Conservation (phyloP, 2,113 vertebrate genomes). For the Neomonachus schauinslandi region DNA sequence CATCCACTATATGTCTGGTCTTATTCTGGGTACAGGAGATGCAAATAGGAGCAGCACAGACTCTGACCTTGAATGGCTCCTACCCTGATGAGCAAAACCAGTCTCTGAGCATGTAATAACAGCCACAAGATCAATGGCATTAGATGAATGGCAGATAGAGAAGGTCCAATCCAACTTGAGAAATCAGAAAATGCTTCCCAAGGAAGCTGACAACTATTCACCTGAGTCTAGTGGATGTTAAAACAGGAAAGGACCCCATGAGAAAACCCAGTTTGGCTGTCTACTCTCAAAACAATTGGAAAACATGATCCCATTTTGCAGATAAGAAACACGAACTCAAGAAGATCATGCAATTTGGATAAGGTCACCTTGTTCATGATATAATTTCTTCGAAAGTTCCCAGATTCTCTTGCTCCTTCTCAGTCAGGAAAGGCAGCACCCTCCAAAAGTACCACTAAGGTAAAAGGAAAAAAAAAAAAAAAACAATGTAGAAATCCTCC, state of each 20-base stretch:
- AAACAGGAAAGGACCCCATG: neutral
- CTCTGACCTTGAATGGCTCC: neutral
- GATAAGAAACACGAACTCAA: neutral
- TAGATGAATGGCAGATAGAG: neutral
- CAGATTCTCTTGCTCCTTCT: slow-evolving; percentile 40
- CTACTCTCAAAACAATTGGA: neutral
- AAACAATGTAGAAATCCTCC: slow-evolving; percentile 49
- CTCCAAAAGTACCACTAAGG: slow-evolving; percentile 74
- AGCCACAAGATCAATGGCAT: neutral
- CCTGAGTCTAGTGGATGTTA: neutral
- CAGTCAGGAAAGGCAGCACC: slow-evolving; percentile 52
- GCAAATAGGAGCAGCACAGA: neutral
- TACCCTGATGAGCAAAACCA: neutral
- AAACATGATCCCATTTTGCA: neutral
- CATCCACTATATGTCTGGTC: neutral
- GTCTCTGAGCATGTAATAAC: neutral
- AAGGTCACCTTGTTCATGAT: slow-evolving; percentile 29
- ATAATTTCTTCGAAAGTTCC: slow-evolving; percentile 55
- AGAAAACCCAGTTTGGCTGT: neutral
- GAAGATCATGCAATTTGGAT: neutral
- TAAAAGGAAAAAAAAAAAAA: neutral
- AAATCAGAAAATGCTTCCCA: neutral
- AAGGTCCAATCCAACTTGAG: neutral
- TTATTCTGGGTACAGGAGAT: neutral
- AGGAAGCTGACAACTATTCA: neutral